phyloP scores from a whole-genome alignment of 2,797 vertebrate species.

The Macrochelys suwanniensis region DNA sequence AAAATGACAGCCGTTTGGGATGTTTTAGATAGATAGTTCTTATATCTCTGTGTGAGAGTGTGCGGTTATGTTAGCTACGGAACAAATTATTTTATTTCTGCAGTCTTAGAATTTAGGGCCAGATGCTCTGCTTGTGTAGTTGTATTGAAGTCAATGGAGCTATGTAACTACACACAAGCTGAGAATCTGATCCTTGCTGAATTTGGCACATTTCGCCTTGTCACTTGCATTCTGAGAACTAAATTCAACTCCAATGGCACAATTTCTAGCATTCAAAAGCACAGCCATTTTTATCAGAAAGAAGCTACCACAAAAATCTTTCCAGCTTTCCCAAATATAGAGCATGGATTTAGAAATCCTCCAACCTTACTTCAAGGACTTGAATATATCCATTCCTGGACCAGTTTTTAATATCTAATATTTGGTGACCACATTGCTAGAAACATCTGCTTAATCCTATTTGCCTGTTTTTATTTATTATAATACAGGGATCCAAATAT shows the following conservation, averaged over 20 bases:
- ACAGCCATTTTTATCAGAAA: not conserved
- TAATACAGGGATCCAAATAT: not conserved
- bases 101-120: constrained; percentile 2
- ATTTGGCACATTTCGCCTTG: constrained; percentile 27
- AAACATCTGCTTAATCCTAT: not conserved
- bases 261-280: constrained; percentile 18
- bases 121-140: constrained; percentile 31
- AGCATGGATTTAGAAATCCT: not conserved
- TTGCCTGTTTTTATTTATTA: not conserved
- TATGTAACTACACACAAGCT: constrained; percentile 3
- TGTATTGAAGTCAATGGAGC: not conserved
- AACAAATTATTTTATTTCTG: constrained; percentile 63
- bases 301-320: constrained; percentile 1
- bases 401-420: rapidly evolving
- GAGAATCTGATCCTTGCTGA: not conserved
- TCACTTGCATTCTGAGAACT: constrained; percentile 30
- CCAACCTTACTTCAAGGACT: constrained; percentile 19
- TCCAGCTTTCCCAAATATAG: not conserved
- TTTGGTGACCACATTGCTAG: not conserved
- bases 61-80: constrained; percentile 43
- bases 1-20: not conserved
- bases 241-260: not conserved
- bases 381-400: constrained; percentile 38
- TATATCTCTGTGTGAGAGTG: not conserved
- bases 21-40: constrained; percentile 16